Evolutionary conservation across 2,113 vertebrate species (phyloP).

Genomic region (Anoura caudifer): DNA sequence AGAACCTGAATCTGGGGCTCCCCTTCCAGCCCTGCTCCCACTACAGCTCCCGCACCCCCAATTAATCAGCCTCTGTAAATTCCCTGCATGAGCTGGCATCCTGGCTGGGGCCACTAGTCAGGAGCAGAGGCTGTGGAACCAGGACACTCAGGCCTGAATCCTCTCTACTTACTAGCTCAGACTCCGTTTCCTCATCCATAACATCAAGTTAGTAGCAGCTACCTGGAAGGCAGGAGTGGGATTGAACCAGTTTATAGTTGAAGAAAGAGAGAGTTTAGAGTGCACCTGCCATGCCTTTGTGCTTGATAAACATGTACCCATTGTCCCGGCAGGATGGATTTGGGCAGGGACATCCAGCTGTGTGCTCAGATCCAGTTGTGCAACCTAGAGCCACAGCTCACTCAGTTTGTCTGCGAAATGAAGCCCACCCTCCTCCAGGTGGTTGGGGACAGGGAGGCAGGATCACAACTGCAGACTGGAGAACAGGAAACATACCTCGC

Average conservation of each 20-base stretch:
- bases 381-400: not conserved
- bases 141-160: not conserved
- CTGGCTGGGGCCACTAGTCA: not conserved
- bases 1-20: not conserved
- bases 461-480: too few relatives aligned
- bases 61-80: not conserved
- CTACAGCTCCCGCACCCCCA: not conserved
- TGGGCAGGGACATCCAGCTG: not conserved
- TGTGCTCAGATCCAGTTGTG: not conserved
- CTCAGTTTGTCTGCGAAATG: not conserved
- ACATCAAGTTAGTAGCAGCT: not conserved
- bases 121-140: not conserved
- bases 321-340: fast-evolving
- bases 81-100: not conserved
- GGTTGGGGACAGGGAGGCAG: not conserved
- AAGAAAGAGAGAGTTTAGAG: not conserved
- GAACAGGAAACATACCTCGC: not conserved
- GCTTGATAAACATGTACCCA: not conserved
- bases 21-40: not conserved
- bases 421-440: not conserved
- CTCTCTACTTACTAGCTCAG: not conserved
- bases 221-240: not conserved
- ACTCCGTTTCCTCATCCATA: not conserved
- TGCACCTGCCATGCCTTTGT: too few relatives aligned
- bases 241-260: not conserved